phyloP scores from a whole-genome alignment of 2,797 vertebrate species.

The Pterois miles region DNA sequence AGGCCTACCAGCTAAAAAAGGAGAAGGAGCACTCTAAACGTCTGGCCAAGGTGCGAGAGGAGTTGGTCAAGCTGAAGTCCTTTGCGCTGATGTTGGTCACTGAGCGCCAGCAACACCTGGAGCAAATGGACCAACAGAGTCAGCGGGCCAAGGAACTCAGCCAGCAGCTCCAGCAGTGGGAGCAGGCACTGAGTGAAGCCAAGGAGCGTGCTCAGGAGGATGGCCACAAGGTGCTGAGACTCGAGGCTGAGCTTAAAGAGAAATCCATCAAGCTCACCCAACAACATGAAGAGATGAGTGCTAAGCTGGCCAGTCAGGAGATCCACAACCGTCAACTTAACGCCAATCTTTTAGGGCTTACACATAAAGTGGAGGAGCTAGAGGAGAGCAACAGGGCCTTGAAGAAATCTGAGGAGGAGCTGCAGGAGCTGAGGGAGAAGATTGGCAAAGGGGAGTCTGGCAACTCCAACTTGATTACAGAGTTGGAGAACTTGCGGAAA shows the following conservation, averaged over 20 bases:
- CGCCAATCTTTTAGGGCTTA: constrained; percentile 87
- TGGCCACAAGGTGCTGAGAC: constrained; percentile 86
- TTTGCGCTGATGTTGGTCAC: constrained; percentile 98
- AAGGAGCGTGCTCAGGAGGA: constrained; percentile 88
- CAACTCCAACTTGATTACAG: constrained; percentile 93
- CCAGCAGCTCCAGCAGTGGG: constrained; percentile 90
- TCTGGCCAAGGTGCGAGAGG: constrained; percentile 91
- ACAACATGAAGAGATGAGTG: constrained; percentile 94
- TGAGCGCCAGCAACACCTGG: constrained; percentile 96
- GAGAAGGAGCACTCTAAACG: constrained; percentile 94
- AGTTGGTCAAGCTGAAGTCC: constrained; percentile 96
- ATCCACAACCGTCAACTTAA: constrained; percentile 89
- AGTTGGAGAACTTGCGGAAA: constrained; percentile 94
- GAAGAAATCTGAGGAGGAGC: constrained; percentile 92
- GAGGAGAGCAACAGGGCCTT: constrained; percentile 90
- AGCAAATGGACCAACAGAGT: constrained; percentile 94
- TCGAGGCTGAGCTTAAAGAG: constrained; percentile 91
- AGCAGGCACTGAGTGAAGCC: constrained; percentile 87
- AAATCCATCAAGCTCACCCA: constrained; percentile 88
- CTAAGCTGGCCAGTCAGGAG: constrained; percentile 90
- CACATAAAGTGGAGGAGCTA: constrained; percentile 90
- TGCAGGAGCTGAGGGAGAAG: constrained; percentile 91
- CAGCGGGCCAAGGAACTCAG: constrained; percentile 92
- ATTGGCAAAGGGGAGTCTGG: constrained; percentile 92
- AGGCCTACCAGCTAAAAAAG: constrained; percentile 92